Base-by-base conservation (phyloP, 1,140 invertebrate genomes). In the Diabrotica undecimpunctata region DNA sequence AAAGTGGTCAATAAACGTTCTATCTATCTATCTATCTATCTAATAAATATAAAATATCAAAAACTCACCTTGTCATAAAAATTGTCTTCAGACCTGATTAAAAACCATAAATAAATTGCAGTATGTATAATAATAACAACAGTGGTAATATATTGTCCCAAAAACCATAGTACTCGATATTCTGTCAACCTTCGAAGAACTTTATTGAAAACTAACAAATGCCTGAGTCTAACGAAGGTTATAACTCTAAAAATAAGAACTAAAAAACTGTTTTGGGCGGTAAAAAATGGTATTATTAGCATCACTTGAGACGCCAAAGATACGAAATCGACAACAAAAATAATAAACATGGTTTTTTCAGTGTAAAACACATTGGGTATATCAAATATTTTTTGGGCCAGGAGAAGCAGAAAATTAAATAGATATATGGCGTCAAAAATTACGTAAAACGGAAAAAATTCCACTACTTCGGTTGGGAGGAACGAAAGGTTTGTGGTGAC, bases 261-360 rank as follows among this genome's bases (percentile, higher is more conserved):
- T 9, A 57, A 8, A 50, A 55, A 25, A 4, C 9, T 54, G 6
- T 56, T 60, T 5, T 46, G n/a, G 9, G 11, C n/a, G 11, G 50
- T 58, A 53, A 67, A 55, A 39, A 64, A 46, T 7, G 46, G 10
- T 7, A 54, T 14, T n/a, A 62, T 6, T 5, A 67, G 51, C 25
- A 39, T 12, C 38, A 60, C 52, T 67, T 67, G 66, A 5, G 58
- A 53, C 8, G 64, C 25, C 6, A 67, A 11, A 36, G 66, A 64
- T 14, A 64, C 5, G 10, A 50, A 13, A 55, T 67, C 66, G n/a
- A 67, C 9, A 12, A 38, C 50, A 7, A 62, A 14, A 50, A 37
- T n/a, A 11, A 56, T 54, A 6, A 60, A 6, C 8, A 41, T 7
- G 35, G 58, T 60, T 0, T 52, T 52, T 11, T 59, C 41, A 11